A percentile compares a stretch with the other conserved stretches of the same genome.
These are phyloP conservation scores for Helogale parvula DNA, from an alignment of 2,113 vertebrate species.

Conservation along the genomic window DNA sequence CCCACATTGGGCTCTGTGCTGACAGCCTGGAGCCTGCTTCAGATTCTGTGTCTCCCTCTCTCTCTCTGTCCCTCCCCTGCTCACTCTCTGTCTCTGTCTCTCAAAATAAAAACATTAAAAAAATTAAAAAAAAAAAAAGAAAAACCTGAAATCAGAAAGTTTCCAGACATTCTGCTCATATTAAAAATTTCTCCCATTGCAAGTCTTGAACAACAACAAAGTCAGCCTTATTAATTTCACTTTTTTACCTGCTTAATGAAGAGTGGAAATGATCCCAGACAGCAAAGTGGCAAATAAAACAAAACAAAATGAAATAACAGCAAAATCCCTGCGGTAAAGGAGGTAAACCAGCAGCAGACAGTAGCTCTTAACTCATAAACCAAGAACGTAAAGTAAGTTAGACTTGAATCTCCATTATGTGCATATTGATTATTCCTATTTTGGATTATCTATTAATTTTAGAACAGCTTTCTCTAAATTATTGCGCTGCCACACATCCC, in stretches of 20 bases:
- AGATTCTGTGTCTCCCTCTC: no score
- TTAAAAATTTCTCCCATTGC: neutral
- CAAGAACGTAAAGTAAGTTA: neutral
- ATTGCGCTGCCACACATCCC: neutral
- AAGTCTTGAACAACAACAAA: neutral
- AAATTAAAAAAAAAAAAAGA: no score
- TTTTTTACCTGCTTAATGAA: neutral
- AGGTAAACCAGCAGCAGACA: neutral
- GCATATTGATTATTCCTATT: neutral
- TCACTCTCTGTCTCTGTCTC: no score
- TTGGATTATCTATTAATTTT: neutral
- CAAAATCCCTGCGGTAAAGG: neutral
- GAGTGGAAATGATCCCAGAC: neutral
- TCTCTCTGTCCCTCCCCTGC: no score
- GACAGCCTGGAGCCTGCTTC: no score
- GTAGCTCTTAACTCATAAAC: neutral
- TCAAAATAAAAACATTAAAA: no score
- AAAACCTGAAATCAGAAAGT: neutral
- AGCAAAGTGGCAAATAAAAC: neutral
- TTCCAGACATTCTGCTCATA: neutral
- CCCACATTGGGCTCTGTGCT: no score
- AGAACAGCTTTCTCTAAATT: neutral
- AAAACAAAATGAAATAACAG: slow-evolving; percentile 18
- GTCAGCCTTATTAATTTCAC: neutral
- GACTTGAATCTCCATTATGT: neutral